Percentiles rank a stretch among this genome's conserved stretches.
These are phyloP conservation scores for Metacarcinus magister DNA, from an alignment of 2,888 invertebrate genomes.

Conservation along the genomic window DNA sequence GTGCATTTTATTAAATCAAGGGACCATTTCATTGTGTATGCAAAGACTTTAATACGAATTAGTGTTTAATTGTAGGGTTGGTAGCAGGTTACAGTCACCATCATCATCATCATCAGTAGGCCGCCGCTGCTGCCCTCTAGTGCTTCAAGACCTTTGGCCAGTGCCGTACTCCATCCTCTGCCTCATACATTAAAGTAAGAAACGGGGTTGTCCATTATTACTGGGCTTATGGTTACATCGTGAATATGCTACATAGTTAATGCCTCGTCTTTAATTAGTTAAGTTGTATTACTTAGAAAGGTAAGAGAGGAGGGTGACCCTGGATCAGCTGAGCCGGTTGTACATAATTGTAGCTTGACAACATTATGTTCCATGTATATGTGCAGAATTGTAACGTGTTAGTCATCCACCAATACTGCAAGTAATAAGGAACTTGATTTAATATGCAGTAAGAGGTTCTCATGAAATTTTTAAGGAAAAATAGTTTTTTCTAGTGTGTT, in stretches of 20 bases:
- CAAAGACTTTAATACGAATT: no score
- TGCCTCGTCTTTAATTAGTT: background rate
- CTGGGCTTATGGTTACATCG: background rate
- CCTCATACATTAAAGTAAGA: background rate
- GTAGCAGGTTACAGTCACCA: background rate
- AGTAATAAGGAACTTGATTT: background rate
- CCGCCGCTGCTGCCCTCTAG: background rate
- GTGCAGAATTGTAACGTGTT: background rate
- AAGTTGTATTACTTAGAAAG: background rate
- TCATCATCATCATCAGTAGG: background rate
- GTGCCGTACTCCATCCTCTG: background rate
- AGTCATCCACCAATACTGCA: background rate
- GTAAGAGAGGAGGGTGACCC: background rate
- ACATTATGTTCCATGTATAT: background rate
- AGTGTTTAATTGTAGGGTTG: no score
- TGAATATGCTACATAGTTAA: background rate
- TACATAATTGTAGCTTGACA: background rate
- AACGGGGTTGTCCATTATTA: background rate
- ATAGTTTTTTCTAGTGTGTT: no score
- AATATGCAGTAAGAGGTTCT: no score
- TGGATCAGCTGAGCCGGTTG: slow-evolving; percentile 5
- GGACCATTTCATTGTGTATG: no score
- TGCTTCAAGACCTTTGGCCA: background rate
- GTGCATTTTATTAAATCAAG: no score
- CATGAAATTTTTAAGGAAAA: no score